Evolutionary conservation across 2,113 vertebrate species (phyloP), one percentile per base, ranked within the genome.

Genomic region (Chaetura pelagica): DNA sequence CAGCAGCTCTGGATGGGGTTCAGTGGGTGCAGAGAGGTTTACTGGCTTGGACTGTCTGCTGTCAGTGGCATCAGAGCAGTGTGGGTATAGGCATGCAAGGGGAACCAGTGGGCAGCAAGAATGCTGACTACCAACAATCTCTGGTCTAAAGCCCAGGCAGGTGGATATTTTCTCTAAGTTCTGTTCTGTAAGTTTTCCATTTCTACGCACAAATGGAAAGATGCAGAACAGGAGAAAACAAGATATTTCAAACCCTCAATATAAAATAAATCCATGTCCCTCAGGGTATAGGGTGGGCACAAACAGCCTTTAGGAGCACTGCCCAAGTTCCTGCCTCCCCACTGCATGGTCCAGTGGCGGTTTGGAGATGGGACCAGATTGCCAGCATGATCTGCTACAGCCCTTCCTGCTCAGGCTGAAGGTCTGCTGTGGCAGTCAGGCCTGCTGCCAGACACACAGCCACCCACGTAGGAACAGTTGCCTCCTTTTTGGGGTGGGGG

Each of bases 281-380:
- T 61, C 30, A 54, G 52, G 34, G 8, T 23, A 4, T 19, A 74
- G 69, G 27, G 35, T 0, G 0, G 38, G 46, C 27, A 54, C 7
- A 13, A 38, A 38, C 38, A 38, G 12, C 15, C 34, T 32, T 54
- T 0, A 68, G 57, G 44, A 88, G 24, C 9, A 34, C 29, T 72
- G 38, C 49, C 32, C 67, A 79, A 3, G 24, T 26, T 90, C 38
- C 40, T 79, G 71, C 48, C n/a, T 46, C 59, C 5, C 5, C 44
- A 4, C 13, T 2, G 17, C 57, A 20, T 0, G 0, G 21, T 16
- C 40, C 46, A 67, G 82, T 9, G 12, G 29, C 0, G 0, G 12
- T 6, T 0, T 79, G 42, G 71, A 82, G 51, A 49, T 10, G 42
- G 66, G 27, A 79, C 16, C 61, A 79, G 46, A 10, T 12, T 34